Conservation (phyloP, 1,140 invertebrate species). For the Theocolax elegans region DNA sequence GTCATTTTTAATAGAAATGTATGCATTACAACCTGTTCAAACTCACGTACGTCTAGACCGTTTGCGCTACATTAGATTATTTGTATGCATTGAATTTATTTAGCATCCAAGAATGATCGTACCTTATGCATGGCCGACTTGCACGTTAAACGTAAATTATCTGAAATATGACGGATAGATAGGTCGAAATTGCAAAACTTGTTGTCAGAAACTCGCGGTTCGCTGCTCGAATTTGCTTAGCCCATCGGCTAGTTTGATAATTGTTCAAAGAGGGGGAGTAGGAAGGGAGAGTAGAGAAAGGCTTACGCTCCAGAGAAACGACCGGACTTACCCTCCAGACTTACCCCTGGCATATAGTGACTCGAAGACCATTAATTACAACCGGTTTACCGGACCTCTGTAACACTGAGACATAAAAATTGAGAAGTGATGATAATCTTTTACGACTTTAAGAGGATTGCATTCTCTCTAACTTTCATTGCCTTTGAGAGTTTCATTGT, state of each 20-base stretch:
- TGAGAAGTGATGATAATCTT: not conserved
- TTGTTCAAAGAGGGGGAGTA: not conserved
- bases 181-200: constrained; percentile 22
- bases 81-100: constrained; percentile 1
- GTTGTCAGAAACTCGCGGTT: not conserved
- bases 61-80: constrained; percentile 9
- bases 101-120: not conserved
- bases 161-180: constrained; percentile 6
- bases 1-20: not conserved
- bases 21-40: not conserved
- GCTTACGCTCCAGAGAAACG: not conserved
- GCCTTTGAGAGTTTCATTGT: not conserved
- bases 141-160: not conserved
- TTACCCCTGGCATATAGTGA: not conserved
- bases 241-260: not conserved
- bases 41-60: not conserved
- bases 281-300: not conserved
- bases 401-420: not conserved
- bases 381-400: not conserved
- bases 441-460: constrained; percentile 3
- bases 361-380: not conserved
- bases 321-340: not conserved
- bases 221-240: constrained; percentile 10
- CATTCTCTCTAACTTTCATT: not conserved
- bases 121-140: too few relatives aligned